These are phyloP conservation scores for Tylochromis polylepis DNA, from an alignment of 2,113 vertebrate genomes.

Conservation along the genomic window DNA sequence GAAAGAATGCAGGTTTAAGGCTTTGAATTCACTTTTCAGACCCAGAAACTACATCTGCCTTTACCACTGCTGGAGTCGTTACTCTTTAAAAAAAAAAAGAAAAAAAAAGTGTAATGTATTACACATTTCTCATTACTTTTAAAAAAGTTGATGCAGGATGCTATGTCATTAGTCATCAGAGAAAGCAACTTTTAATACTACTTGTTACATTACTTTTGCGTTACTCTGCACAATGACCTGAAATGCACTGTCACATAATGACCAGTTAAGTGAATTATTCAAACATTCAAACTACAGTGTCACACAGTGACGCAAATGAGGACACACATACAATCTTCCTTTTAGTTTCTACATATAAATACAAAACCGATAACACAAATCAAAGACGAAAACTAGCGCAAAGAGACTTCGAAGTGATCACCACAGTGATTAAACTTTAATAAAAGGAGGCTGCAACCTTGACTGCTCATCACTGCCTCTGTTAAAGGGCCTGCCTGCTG, in stretches of 20 bases:
- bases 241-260: not conserved
- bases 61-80: not conserved
- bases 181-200: not conserved
- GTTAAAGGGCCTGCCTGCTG: not conserved
- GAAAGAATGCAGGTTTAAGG: not conserved
- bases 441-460: not conserved
- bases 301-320: not conserved
- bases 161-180: not conserved
- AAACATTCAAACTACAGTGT: not conserved
- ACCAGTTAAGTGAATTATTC: not conserved
- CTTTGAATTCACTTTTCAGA: not conserved
- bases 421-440: not conserved
- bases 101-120: not conserved
- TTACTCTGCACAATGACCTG: not conserved
- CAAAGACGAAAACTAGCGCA: not conserved
- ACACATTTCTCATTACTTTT: not conserved
- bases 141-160: not conserved
- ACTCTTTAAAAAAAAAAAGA: too few species aligned
- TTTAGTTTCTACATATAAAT: not conserved
- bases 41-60: not conserved
- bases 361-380: not conserved
- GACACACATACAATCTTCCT: not conserved
- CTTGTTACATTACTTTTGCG: not conserved
- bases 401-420: not conserved
- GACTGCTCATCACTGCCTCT: not conserved